Evolutionary conservation across 37 sponge, comb jelly and placozoan species (phyloP).

Genomic region (Halisarca cf. caerulea): DNA sequence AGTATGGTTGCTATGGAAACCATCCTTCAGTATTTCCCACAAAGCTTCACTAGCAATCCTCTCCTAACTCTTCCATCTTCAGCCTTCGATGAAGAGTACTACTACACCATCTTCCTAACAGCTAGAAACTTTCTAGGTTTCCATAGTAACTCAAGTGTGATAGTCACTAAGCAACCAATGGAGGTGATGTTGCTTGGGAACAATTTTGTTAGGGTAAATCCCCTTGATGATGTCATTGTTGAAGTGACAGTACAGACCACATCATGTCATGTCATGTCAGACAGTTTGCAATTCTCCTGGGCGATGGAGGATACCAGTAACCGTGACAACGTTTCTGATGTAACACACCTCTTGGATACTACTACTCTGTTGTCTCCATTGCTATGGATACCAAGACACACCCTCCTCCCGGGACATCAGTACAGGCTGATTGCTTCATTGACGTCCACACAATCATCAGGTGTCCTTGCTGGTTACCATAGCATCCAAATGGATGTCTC

Average conservation of each 20-base stretch:
- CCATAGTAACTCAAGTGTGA: not conserved
- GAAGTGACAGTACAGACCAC: not conserved
- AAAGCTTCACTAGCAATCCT: not conserved
- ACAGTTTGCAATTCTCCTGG: not conserved
- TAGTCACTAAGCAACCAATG: not conserved
- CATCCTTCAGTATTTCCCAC: not conserved
- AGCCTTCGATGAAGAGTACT: not conserved
- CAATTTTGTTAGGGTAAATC: not conserved
- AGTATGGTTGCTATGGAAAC: conserved; percentile 14
- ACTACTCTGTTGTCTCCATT: conserved; percentile 1
- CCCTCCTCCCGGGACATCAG: conserved; percentile 14
- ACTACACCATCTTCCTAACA: conserved; percentile 36
- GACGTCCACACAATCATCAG: not conserved
- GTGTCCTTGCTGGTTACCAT: not conserved
- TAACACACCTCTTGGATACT: conserved; percentile 1
- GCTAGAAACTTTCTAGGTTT: conserved; percentile 50
- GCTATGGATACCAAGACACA: conserved; percentile 32
- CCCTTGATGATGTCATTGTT: conserved; percentile 3
- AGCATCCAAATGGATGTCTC: conserved; percentile 19
- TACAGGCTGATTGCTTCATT: conserved; percentile 23
- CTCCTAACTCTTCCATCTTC: conserved; percentile 3
- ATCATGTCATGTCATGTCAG: not conserved
- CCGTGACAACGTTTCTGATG: not conserved
- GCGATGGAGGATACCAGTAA: not conserved
- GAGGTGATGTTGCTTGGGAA: no score